phyloP scores from a whole-genome alignment of 2,888 invertebrate genomes.

The Psylliodes chrysocephalus region DNA sequence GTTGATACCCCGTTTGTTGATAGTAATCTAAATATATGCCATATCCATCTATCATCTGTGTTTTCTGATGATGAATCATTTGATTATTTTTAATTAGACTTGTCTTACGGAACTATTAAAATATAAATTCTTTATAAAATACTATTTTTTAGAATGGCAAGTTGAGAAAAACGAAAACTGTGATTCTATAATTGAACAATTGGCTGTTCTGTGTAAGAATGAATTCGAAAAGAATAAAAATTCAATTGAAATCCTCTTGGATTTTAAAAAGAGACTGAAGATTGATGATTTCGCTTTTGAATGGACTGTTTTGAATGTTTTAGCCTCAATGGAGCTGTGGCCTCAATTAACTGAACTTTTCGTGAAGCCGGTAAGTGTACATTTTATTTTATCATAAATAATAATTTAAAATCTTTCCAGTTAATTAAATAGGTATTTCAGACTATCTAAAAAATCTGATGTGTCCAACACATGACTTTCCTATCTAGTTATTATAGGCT shows the following conservation, averaged over 20 bases:
- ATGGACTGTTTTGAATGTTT: conserved; percentile 58
- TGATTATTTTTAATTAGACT: too few species aligned
- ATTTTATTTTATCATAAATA: background rate
- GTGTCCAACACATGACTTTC: too few species aligned
- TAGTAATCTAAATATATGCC: too few species aligned
- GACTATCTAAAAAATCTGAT: too few species aligned
- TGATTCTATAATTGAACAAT: conserved; percentile 54
- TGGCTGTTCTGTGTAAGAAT: conserved; percentile 53
- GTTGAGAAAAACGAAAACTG: conserved; percentile 50
- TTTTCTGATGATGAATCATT: too few species aligned
- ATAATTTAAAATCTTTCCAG: too few species aligned
- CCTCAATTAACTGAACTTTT: conserved; percentile 53
- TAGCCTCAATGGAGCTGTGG: conserved; percentile 56
- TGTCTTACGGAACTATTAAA: background rate
- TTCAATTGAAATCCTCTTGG: conserved; percentile 47
- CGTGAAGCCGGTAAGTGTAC: conserved; percentile 54
- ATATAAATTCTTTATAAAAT: conserved; percentile 10
- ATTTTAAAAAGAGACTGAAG: conserved; percentile 57
- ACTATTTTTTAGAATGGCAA: conserved; percentile 55
- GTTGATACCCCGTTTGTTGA: too few species aligned
- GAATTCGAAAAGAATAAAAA: conserved; percentile 50
- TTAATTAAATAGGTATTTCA: too few species aligned
- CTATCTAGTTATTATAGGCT: too few species aligned
- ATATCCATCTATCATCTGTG: too few species aligned
- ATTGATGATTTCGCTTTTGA: conserved; percentile 59